These are phyloP conservation scores for Sparus aurata DNA, from an alignment of 2,797 vertebrate species.

Conservation along the genomic window DNA sequence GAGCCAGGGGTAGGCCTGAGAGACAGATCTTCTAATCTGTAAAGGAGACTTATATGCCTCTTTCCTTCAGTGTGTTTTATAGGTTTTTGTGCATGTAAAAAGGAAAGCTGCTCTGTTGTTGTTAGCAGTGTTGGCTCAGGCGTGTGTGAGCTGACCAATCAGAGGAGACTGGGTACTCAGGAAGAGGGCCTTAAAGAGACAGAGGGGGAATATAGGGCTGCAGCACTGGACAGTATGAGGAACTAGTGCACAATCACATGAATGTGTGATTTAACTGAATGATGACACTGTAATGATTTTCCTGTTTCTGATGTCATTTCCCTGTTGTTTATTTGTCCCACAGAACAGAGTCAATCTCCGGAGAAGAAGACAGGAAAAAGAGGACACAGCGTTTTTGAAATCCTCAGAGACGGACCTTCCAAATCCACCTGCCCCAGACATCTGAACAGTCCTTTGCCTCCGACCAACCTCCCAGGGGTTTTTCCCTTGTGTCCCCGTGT, in stretches of 20 bases:
- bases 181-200: no score
- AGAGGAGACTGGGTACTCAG: no score
- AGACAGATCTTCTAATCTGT: constrained; percentile 40
- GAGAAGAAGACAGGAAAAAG: constrained; percentile 87
- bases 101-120: no score
- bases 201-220: no score
- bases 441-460: constrained; percentile 80
- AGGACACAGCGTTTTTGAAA: constrained; percentile 92
- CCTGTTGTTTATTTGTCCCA: constrained; percentile 40
- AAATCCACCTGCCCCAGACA: constrained; percentile 74
- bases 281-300: not conserved
- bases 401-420: constrained; percentile 86
- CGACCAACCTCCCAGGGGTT: constrained; percentile 80
- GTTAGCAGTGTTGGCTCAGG: no score
- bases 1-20: constrained; percentile 31
- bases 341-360: constrained; percentile 82
- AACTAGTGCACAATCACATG: not conserved
- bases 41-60: not conserved
- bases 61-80: no score
- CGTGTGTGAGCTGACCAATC: no score
- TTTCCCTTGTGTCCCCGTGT: constrained; percentile 88
- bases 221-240: no score
- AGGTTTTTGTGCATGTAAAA: no score
- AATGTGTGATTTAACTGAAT: constrained; percentile 12
- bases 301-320: constrained; percentile 23